Percentiles rank a stretch among this genome's conserved stretches.
phyloP scores from a whole-genome alignment of 2,113 vertebrate genomes.

The Euleptes europaea region DNA sequence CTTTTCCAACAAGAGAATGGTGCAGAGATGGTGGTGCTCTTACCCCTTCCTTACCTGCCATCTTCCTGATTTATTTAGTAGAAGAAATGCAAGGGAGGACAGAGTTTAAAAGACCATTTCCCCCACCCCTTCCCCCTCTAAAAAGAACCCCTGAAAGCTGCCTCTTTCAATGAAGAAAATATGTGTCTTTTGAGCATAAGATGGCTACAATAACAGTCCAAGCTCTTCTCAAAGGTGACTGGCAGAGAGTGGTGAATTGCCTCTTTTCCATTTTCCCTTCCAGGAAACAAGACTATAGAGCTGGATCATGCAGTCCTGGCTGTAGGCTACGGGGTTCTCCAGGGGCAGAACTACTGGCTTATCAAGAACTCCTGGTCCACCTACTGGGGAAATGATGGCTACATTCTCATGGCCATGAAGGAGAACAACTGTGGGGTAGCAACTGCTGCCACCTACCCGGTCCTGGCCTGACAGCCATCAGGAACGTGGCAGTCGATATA shows the following conservation, averaged over 20 bases:
- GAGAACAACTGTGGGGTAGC: slow-evolving; percentile 82
- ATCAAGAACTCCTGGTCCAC: slow-evolving; percentile 86
- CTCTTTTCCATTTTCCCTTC: neutral
- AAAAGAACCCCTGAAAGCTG: too few species aligned
- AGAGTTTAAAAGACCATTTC: too few species aligned
- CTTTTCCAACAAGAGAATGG: too few species aligned
- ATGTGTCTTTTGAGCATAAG: too few species aligned
- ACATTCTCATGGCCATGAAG: slow-evolving; percentile 82
- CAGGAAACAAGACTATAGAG: slow-evolving; percentile 71
- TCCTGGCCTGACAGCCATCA: slow-evolving; percentile 47
- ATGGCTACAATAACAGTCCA: too few species aligned
- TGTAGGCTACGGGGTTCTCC: slow-evolving; percentile 75
- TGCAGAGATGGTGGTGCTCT: too few species aligned
- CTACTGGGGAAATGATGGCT: slow-evolving; percentile 81
- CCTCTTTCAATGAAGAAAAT: too few species aligned
- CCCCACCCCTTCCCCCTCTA: too few species aligned
- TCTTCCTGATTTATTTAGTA: too few species aligned
- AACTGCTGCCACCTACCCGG: slow-evolving; percentile 79
- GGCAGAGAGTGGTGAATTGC: neutral
- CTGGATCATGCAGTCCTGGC: slow-evolving; percentile 80
- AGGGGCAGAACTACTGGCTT: slow-evolving; percentile 73
- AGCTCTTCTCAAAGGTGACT: neutral
- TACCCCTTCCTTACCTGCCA: too few species aligned
- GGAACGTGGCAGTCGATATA: rapidly evolving
- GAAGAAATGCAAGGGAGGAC: too few species aligned